Percentiles rank a stretch among this genome's conserved stretches.
phyloP scores from a whole-genome alignment of 2,113 vertebrate species.

The Callocephalon fimbriatum region DNA sequence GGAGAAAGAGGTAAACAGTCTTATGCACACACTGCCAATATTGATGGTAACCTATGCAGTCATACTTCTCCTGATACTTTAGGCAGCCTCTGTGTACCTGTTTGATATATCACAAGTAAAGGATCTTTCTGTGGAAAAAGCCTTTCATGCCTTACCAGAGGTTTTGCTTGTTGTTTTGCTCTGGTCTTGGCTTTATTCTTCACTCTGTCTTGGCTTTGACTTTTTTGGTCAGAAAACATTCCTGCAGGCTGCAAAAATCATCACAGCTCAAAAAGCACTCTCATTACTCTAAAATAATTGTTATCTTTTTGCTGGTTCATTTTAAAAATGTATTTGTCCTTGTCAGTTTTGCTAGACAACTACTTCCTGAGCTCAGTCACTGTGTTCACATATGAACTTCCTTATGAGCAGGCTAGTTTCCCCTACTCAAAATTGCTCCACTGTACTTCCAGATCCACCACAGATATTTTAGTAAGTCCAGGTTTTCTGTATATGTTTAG shows the following conservation, averaged over 20 bases:
- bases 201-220: not conserved
- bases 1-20: not conserved
- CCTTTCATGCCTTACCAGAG: not conserved
- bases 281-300: not conserved
- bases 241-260: not conserved
- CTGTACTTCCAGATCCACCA: not conserved
- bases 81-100: not conserved
- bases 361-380: not conserved
- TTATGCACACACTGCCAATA: not conserved
- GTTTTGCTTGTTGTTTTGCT: not conserved
- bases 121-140: not conserved
- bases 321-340: not conserved
- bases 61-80: not conserved
- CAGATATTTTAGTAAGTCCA: not conserved
- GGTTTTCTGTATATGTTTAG: not conserved
- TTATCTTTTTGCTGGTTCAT: not conserved
- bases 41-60: not conserved
- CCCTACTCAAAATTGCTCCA: not conserved
- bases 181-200: not conserved
- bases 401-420: not conserved
- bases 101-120: not conserved
- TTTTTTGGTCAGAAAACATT: not conserved
- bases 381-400: not conserved
- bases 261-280: not conserved
- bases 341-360: not conserved